Conservation (phyloP, 2,888 invertebrate genomes). For the Asteroscopus sphinx region DNA sequence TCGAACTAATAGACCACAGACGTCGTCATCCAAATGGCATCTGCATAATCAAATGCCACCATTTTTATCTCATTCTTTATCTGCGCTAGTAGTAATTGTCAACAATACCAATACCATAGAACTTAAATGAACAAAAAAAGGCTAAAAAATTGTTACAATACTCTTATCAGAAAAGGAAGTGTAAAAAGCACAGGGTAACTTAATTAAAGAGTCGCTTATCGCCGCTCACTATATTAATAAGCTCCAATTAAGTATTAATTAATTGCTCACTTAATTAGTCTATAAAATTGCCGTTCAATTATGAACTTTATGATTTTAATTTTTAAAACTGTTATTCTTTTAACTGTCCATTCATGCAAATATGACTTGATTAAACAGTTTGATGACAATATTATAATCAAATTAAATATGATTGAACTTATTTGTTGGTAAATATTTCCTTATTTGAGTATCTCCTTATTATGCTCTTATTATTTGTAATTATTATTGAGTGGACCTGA, state of each 20-base stretch:
- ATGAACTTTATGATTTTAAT: slow-evolving; percentile 4
- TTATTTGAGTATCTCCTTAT: too few relatives aligned
- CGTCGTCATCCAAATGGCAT: too few relatives aligned
- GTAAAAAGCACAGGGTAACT: slow-evolving; percentile 24
- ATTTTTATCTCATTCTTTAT: too few relatives aligned
- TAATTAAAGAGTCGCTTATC: slow-evolving; percentile 41
- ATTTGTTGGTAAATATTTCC: too few relatives aligned
- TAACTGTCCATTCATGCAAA: background rate
- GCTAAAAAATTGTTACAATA: background rate
- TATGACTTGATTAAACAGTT: background rate
- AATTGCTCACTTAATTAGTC: slow-evolving; percentile 27
- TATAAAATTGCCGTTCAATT: slow-evolving; percentile 16
- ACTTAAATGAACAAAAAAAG: background rate
- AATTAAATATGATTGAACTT: too few relatives aligned
- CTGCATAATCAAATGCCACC: too few relatives aligned
- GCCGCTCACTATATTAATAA: slow-evolving; percentile 29
- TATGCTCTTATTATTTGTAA: too few relatives aligned
- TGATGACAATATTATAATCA: background rate
- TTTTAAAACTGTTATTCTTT: background rate
- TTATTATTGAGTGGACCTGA: too few relatives aligned
- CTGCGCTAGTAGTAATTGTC: too few relatives aligned
- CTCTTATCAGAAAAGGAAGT: slow-evolving; percentile 25
- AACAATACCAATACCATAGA: too few relatives aligned
- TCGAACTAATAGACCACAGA: too few relatives aligned
- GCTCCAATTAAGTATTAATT: slow-evolving; percentile 34